These are phyloP conservation scores for Spermophilus dauricus DNA, from an alignment of 2,113 vertebrate species.

Conservation along the genomic window DNA sequence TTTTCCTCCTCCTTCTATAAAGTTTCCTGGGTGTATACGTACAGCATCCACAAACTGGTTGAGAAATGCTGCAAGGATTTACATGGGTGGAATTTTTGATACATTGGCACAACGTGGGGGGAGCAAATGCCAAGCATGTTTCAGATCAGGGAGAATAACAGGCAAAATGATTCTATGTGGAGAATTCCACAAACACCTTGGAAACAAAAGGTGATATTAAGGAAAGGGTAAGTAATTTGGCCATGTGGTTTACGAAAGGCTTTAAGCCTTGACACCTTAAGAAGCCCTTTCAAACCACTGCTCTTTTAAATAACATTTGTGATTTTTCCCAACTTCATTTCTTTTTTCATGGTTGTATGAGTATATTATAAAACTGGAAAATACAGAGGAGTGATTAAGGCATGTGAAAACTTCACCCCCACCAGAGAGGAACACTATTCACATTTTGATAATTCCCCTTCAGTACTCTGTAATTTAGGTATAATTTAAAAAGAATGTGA, in stretches of 20 bases:
- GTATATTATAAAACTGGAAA: slow-evolving; percentile 56
- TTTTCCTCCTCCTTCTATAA: neutral
- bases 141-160: neutral
- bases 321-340: slow-evolving; percentile 30
- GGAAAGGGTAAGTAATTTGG: neutral
- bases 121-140: slow-evolving; percentile 60
- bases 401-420: neutral
- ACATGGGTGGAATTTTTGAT: slow-evolving; percentile 34
- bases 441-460: slow-evolving; percentile 32
- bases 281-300: neutral
- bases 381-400: slow-evolving; percentile 29
- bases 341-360: slow-evolving; percentile 32
- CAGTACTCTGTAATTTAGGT: neutral
- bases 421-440: neutral
- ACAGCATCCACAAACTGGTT: neutral
- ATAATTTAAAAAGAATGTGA: neutral
- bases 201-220: neutral
- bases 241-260: neutral
- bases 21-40: neutral
- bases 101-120: neutral
- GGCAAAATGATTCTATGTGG: neutral
- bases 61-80: slow-evolving; percentile 27
- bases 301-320: neutral
- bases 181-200: neutral
- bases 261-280: neutral